These are phyloP conservation scores for Parasteatoda lunata DNA, from an alignment of 2,888 invertebrate genomes.

Conservation along the genomic window DNA sequence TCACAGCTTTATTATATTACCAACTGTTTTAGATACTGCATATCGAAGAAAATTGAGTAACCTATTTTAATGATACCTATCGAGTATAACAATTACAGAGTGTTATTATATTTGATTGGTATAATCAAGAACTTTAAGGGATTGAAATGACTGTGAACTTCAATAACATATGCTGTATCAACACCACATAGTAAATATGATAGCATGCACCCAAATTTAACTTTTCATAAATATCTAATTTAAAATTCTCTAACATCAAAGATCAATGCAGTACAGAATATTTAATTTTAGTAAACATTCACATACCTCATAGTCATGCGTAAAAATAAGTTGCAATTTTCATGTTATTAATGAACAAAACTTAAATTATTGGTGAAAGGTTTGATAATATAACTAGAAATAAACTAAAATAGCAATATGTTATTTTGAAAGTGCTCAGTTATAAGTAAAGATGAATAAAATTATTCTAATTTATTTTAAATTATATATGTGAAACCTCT, in stretches of 20 bases:
- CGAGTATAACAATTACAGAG: no score
- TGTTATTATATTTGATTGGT: no score
- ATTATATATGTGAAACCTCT: no score
- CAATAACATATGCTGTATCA: neutral
- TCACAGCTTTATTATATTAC: no score
- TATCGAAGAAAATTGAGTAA: no score
- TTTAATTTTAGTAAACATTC: conserved; percentile 46
- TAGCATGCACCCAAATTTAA: conserved; percentile 47
- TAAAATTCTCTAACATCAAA: conserved; percentile 23
- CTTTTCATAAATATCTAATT: conserved; percentile 33
- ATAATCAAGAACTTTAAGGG: no score
- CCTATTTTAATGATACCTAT: no score
- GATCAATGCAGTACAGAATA: conserved; percentile 47
- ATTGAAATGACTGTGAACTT: conserved; percentile 57
- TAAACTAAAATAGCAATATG: no score
- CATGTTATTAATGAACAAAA: neutral
- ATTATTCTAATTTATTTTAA: no score
- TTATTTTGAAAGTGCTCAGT: no score
- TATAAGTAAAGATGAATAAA: no score
- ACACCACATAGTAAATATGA: neutral
- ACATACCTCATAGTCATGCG: conserved; percentile 56
- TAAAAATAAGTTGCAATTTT: conserved; percentile 51
- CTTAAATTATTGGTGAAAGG: neutral
- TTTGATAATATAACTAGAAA: neutral
- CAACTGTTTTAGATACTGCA: no score